Base-by-base conservation (phyloP, 1,140 invertebrate genomes). In the Pogonomyrmex barbatus region DNA sequence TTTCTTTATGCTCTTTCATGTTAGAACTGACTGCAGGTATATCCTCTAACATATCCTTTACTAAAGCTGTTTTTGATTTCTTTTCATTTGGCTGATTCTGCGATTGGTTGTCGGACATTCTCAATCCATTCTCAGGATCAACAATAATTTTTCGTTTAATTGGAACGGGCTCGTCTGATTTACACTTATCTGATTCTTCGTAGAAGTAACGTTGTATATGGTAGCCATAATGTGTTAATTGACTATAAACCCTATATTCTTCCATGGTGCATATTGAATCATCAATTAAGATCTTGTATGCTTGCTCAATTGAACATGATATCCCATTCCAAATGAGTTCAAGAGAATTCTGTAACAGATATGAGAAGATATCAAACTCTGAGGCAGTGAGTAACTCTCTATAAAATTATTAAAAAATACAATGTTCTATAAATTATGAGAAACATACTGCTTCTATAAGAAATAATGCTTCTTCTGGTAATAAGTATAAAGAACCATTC, bases 181-280 rank as follows among this genome's bases (percentile, higher is more conserved):
- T 63, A 12, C 88, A 86, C 17, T 60, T 85, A 2, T 78, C 79
- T 17, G 87, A 56, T 58, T 93, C 87, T 45, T 94, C 90, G 33
- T 90, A 89, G 65, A 88, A 54, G 88, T 93, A 95, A 77, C 94
- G 90, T 75, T 95, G 93, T 62, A 95, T 87, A 67, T 90, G 91
- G 52, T 96, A 97, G 1, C 96, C 96, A 60, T 95, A 91, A 88
- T 95, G 95, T 68, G 95, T 94, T n/a, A 97, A 93, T 65, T 96
- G 95, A 76, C 96, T 95, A 92, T 96, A 97, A 3, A 96, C 96
- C 94, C 96, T 96, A 87, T 96, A 97, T 91, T 96, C 95, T 14
- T 95, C 91, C 14, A 96, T 83, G 36, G 95, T 93, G 89, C 95
- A 95, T 45, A 95, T 93, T 63, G 93, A 93, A 62, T 94, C 93